Conservation (phyloP, 2,888 invertebrate genomes). For the Tryphoninae sp. region DNA sequence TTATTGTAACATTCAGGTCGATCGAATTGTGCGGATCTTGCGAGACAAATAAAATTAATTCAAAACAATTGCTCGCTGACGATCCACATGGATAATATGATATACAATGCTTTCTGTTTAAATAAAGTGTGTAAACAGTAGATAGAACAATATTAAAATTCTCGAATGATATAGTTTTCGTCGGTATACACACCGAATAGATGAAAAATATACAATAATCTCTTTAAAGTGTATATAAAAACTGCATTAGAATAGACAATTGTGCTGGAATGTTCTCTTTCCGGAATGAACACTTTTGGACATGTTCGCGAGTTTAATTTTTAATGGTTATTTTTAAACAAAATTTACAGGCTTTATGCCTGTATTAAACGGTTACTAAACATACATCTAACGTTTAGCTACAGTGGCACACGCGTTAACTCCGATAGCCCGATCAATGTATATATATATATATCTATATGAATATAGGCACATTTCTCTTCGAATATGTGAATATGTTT, state of each 20-base stretch:
- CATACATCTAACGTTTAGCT: conserved; percentile 12
- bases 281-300: conserved; percentile 60
- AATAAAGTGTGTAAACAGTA: conserved; percentile 56
- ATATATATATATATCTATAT: conserved; percentile 5
- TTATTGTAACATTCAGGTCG: conserved; percentile 57
- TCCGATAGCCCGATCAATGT: conserved; percentile 37
- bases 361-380: conserved; percentile 10
- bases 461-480: conserved; percentile 44
- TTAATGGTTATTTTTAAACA: conserved; percentile 36
- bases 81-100: conserved; percentile 34
- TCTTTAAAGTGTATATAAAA: conserved; percentile 59
- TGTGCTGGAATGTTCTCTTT: conserved; percentile 62
- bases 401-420: conserved; percentile 56
- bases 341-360: conserved; percentile 25
- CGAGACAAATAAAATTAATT: conserved; percentile 34
- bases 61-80: conserved; percentile 17
- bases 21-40: conserved; percentile 31
- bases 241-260: conserved; percentile 56
- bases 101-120: conserved; percentile 18
- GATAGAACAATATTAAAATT: conserved; percentile 40
- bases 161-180: conserved; percentile 11
- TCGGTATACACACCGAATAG: conserved; percentile 36
- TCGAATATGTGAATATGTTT: conserved; percentile 22
- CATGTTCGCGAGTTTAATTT: conserved; percentile 41
- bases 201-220: conserved; percentile 63